These are phyloP conservation scores for Orchesella flavescens DNA, from an alignment of 2,888 invertebrate species.

Conservation along the genomic window DNA sequence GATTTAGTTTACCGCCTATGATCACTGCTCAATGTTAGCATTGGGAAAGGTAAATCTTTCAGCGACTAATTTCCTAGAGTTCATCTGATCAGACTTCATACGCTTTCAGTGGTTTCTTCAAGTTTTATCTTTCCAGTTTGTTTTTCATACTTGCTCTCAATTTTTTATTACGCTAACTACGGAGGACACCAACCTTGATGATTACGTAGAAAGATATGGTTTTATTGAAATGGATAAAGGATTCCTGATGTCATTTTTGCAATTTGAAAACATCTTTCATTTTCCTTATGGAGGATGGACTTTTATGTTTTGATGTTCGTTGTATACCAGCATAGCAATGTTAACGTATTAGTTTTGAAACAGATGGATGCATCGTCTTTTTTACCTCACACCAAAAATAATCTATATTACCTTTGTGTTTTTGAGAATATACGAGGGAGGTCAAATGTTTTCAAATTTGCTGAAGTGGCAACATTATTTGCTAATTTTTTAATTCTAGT, in stretches of 20 bases:
- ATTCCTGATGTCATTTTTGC: background rate
- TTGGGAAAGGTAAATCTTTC: no score
- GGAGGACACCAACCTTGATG: slow-evolving; percentile 32
- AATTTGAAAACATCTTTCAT: background rate
- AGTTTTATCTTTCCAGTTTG: background rate
- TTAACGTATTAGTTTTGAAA: no score
- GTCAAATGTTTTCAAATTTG: slow-evolving; percentile 51
- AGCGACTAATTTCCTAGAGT: no score
- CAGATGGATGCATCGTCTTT: no score
- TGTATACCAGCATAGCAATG: no score
- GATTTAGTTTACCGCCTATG: no score
- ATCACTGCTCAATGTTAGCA: no score
- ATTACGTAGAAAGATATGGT: background rate
- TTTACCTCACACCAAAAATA: background rate
- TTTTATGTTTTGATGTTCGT: background rate
- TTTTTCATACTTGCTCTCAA: background rate
- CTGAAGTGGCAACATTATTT: slow-evolving; percentile 52
- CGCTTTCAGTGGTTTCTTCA: background rate
- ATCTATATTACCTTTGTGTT: slow-evolving; percentile 12
- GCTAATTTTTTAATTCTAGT: slow-evolving; percentile 27
- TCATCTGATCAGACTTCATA: no score
- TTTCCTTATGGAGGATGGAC: slow-evolving; percentile 1
- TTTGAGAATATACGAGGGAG: slow-evolving; percentile 13
- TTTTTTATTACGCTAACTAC: background rate
- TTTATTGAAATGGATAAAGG: background rate